Evolutionary conservation across 2,113 vertebrate species (phyloP).

Genomic region (Gadus chalcogrammus): DNA sequence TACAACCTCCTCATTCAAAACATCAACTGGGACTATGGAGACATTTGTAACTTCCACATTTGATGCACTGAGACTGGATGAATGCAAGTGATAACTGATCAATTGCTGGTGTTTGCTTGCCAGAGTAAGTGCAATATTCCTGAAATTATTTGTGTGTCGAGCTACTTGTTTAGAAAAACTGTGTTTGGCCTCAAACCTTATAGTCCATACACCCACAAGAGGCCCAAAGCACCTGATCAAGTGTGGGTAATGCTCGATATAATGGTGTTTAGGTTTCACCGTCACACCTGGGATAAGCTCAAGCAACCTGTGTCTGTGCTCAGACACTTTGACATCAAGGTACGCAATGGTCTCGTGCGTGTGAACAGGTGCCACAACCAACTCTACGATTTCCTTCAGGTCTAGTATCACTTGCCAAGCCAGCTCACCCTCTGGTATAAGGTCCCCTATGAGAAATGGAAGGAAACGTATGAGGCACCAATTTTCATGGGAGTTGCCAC

Average conservation of each 20-base stretch:
- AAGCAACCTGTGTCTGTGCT: constrained; percentile 11
- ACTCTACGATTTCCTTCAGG: constrained; percentile 23
- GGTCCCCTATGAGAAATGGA: constrained; percentile 22
- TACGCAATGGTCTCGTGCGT: constrained; percentile 23
- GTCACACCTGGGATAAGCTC: constrained; percentile 24
- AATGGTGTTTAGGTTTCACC: constrained; percentile 36
- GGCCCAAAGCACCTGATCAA: constrained; percentile 36
- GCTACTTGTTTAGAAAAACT: constrained; percentile 40
- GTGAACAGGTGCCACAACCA: constrained; percentile 23
- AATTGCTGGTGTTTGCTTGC: constrained; percentile 29
- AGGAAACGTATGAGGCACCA: constrained; percentile 29
- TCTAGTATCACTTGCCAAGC: constrained; percentile 25
- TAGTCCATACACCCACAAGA: constrained; percentile 34
- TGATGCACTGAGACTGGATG: constrained; percentile 7
- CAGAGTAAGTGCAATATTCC: constrained; percentile 30
- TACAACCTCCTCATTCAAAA: constrained; percentile 31
- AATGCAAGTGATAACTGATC: constrained; percentile 30
- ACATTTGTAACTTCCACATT: constrained; percentile 23
- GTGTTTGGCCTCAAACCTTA: constrained; percentile 41
- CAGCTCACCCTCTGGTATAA: constrained; percentile 12
- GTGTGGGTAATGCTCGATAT: constrained; percentile 34
- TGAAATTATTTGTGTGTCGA: constrained; percentile 26
- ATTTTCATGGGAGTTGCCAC: constrained; percentile 26
- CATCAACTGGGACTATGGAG: constrained; percentile 26
- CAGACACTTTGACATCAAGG: constrained; percentile 26